Conservation (phyloP, 2,113 vertebrate species). For the Prunella fulvescens region DNA sequence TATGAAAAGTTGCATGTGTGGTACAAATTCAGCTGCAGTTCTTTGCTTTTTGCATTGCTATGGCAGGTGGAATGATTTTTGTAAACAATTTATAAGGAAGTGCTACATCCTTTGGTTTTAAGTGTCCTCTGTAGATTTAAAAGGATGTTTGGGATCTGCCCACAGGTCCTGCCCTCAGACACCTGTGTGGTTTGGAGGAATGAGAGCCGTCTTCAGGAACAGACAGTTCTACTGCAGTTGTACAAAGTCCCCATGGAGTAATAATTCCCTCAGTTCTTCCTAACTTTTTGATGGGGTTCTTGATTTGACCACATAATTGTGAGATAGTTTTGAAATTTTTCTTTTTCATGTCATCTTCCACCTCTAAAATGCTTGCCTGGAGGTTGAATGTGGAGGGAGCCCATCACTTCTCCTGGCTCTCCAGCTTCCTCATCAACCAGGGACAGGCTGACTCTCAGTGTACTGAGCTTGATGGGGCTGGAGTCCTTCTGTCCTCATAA, state of each 20-base stretch:
- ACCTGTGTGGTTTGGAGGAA: not conserved
- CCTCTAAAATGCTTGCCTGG: not conserved
- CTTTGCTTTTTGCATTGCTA: not conserved
- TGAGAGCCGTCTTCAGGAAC: not conserved
- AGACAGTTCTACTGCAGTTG: not conserved
- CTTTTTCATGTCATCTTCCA: not conserved
- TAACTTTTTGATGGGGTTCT: not conserved
- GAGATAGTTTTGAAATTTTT: not conserved
- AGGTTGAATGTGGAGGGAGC: not conserved
- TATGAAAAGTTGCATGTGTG: not conserved
- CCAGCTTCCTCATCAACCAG: not conserved
- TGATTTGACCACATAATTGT: not conserved
- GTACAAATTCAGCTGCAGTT: not conserved
- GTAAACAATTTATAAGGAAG: not conserved
- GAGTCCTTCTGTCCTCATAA: not conserved
- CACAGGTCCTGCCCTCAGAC: not conserved
- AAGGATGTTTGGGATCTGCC: not conserved
- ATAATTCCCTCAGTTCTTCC: not conserved
- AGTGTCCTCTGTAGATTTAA: not conserved
- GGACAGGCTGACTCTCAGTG: not conserved
- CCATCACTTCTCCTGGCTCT: not conserved
- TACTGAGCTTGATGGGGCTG: fast-evolving
- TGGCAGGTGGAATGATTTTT: not conserved
- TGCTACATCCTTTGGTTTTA: not conserved
- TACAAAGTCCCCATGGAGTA: not conserved